These are phyloP conservation scores for Arge pagana DNA, from an alignment of 2,888 invertebrate genomes.

Conservation along the genomic window DNA sequence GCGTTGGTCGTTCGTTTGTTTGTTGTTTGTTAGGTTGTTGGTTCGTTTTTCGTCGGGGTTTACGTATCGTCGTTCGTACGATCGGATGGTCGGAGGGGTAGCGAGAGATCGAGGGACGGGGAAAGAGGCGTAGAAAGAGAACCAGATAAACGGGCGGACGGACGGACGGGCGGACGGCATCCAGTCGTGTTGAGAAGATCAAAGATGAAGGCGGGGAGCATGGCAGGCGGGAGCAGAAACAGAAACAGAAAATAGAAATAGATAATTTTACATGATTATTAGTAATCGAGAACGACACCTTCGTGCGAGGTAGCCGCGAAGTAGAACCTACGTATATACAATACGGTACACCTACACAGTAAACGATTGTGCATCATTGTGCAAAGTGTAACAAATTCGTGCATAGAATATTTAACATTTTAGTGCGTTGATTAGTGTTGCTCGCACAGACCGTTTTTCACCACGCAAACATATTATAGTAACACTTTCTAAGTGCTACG, in stretches of 20 bases:
- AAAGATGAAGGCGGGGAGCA: constrained; percentile 54
- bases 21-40: constrained; percentile 3
- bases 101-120: constrained; percentile 53
- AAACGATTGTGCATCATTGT: no score
- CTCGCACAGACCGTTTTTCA: no score
- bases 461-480: no score
- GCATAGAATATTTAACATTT: no score
- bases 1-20: constrained; percentile 4
- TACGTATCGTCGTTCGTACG: neutral
- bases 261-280: constrained; percentile 50
- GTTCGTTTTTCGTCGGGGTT: constrained; percentile 3
- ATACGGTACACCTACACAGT: no score
- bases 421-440: no score
- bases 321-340: constrained; percentile 30
- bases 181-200: constrained; percentile 57
- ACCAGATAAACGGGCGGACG: constrained; percentile 55
- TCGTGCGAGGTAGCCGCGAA: constrained; percentile 35
- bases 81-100: constrained; percentile 23
- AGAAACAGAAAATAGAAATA: constrained; percentile 58
- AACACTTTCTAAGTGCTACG: no score
- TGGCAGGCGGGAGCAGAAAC: constrained; percentile 58
- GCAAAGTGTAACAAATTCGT: no score
- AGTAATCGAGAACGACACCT: no score
- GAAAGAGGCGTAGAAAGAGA: constrained; percentile 49
- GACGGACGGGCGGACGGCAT: constrained; percentile 57